These are phyloP conservation scores for Trachelus stipa DNA, from an alignment of 2,888 invertebrate genomes.

Conservation along the genomic window DNA sequence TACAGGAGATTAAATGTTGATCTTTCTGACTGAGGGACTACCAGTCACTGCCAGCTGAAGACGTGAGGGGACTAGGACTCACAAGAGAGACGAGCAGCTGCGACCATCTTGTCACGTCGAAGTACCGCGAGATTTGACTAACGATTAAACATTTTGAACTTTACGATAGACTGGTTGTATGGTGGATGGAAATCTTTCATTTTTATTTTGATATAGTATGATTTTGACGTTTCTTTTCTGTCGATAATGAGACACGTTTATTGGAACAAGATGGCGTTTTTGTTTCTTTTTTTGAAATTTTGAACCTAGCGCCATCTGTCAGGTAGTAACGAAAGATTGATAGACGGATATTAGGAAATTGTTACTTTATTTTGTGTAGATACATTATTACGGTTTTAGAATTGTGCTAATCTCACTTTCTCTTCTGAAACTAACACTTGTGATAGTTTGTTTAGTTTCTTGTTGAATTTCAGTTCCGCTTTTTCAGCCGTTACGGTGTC, in stretches of 20 bases:
- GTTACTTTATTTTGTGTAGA: not conserved
- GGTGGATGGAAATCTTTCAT: not conserved
- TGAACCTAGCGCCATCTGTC: not conserved
- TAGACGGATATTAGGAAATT: not conserved
- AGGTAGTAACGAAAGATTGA: not conserved
- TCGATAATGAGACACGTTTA: not conserved
- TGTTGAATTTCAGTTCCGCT: slow-evolving; percentile 77
- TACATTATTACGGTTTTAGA: not conserved
- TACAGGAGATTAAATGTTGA: not conserved
- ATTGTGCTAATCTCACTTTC: slow-evolving; percentile 64
- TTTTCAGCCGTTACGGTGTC: slow-evolving; percentile 72
- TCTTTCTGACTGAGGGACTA: not conserved
- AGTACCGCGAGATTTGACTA: not conserved
- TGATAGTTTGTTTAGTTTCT: slow-evolving; percentile 77
- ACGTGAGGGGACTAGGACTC: not conserved
- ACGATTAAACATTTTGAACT: not conserved
- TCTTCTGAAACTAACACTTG: slow-evolving; percentile 74
- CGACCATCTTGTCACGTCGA: not conserved
- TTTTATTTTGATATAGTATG: not conserved
- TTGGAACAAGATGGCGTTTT: not conserved
- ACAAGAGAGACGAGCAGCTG: not conserved
- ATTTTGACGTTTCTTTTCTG: not conserved
- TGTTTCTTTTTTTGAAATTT: not conserved
- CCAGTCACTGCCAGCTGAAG: not conserved
- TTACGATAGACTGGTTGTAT: not conserved